phyloP scores from a whole-genome alignment of 2,113 vertebrate genomes.

The Antechinus stuartii region DNA sequence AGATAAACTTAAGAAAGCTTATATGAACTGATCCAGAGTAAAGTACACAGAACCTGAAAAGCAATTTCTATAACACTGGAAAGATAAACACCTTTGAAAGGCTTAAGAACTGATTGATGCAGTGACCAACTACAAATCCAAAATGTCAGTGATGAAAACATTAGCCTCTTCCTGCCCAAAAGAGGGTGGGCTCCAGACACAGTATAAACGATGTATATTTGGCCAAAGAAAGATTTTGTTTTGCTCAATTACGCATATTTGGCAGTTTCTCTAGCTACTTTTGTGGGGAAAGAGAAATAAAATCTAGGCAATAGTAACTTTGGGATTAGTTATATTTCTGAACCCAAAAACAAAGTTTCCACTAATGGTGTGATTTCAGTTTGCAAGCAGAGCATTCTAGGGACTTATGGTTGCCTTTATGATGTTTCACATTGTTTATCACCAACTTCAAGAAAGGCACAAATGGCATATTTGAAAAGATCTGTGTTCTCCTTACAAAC shows the following conservation, averaged over 20 bases:
- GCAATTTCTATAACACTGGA: background rate
- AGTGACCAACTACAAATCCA: background rate
- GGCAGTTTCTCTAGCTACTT: background rate
- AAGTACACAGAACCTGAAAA: background rate
- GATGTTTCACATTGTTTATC: background rate
- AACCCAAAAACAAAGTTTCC: background rate
- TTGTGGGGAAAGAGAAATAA: background rate
- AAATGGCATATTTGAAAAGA: background rate
- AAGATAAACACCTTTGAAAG: background rate
- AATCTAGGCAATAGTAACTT: background rate
- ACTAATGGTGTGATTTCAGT: background rate
- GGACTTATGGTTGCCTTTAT: background rate
- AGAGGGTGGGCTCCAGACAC: background rate
- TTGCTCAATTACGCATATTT: background rate
- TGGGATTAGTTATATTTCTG: background rate
- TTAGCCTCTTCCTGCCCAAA: background rate
- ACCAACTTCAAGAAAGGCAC: background rate
- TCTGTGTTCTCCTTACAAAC: background rate
- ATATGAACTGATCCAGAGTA: background rate
- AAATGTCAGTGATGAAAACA: background rate
- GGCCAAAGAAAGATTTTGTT: background rate
- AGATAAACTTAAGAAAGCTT: background rate
- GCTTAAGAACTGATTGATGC: background rate
- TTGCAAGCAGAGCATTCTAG: background rate
- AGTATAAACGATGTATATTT: background rate